Evolutionary conservation across 1,140 invertebrate genomes (phyloP).

Genomic region (Drosophila sulfurigaster): DNA sequence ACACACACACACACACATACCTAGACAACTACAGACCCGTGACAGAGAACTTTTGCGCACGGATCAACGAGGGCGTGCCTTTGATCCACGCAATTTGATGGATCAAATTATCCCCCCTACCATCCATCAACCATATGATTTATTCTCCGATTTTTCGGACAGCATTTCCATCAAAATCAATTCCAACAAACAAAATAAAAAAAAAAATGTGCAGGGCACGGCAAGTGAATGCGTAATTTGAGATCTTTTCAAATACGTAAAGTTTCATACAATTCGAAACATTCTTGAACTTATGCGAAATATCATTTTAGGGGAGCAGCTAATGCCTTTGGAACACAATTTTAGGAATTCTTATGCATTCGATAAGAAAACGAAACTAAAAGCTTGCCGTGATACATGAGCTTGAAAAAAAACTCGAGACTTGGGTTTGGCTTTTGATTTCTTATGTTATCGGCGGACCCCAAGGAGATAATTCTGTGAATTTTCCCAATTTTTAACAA

Average conservation of each 20-base stretch:
- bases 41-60: constrained; percentile 27
- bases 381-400: not conserved
- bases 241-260: constrained; percentile 25
- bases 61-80: constrained; percentile 30
- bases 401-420: not conserved
- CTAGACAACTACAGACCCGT: not conserved
- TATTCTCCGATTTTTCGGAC: constrained; percentile 51
- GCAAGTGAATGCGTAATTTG: constrained; percentile 57
- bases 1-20: no score
- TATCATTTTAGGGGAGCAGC: constrained; percentile 9
- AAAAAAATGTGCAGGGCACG: not conserved
- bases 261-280: constrained; percentile 1
- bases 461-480: no score
- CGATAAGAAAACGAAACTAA: not conserved
- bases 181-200: not conserved
- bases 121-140: constrained; percentile 35
- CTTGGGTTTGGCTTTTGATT: not conserved
- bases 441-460: no score
- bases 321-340: not conserved
- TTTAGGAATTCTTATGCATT: constrained; percentile 7
- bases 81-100: constrained; percentile 39
- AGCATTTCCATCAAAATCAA: constrained; percentile 17
- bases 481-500: no score
- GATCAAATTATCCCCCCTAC: constrained; percentile 51
- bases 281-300: constrained; percentile 5